Evolutionary conservation across 2,113 vertebrate genomes (phyloP).

Genomic region (Grallaria varia): DNA sequence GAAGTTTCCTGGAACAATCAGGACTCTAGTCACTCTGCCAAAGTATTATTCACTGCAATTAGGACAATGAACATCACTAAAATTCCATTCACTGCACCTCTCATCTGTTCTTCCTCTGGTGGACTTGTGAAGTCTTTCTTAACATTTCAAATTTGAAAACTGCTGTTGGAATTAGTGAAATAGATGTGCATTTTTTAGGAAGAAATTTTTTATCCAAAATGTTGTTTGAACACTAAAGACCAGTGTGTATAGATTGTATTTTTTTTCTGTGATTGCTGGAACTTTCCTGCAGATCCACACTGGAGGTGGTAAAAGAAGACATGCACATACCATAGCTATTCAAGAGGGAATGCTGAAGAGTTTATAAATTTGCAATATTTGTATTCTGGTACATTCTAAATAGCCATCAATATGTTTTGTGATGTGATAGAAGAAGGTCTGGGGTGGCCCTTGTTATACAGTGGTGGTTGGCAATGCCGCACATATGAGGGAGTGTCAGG

Average conservation of each 20-base stretch:
- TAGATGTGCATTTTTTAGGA: background rate
- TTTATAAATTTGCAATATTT: background rate
- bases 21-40: background rate
- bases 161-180: background rate
- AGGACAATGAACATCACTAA: background rate
- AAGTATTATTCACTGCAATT: constrained; percentile 33
- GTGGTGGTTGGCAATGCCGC: background rate
- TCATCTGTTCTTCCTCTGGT: background rate
- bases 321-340: background rate
- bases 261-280: background rate
- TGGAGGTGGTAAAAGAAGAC: background rate
- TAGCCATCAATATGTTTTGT: background rate
- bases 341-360: background rate
- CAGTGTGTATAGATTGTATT: background rate
- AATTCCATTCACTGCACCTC: background rate
- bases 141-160: background rate
- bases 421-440: background rate
- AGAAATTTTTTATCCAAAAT: background rate
- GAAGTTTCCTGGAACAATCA: constrained; percentile 19
- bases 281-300: background rate
- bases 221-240: background rate
- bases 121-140: background rate
- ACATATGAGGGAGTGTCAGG: fast-evolving
- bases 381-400: background rate
- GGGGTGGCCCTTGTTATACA: background rate